phyloP scores from a whole-genome alignment of 2,888 invertebrate species.

The Alsophila aescularia region DNA sequence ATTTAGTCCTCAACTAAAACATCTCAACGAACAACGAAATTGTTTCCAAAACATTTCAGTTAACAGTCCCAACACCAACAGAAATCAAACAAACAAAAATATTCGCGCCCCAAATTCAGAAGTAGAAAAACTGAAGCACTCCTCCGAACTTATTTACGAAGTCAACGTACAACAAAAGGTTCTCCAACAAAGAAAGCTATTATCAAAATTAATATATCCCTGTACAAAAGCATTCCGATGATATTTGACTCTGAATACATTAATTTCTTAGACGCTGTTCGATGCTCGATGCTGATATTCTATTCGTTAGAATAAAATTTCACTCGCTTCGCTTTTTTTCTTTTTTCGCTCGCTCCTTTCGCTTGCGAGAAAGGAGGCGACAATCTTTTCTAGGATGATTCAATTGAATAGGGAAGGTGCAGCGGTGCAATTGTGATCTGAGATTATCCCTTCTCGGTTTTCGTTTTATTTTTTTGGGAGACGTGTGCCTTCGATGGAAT shows the following conservation, averaged over 20 bases:
- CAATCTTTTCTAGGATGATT: conserved; percentile 58
- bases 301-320: conserved; percentile 31
- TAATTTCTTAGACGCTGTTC: conserved; percentile 38
- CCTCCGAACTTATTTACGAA: conserved; percentile 33
- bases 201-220: conserved; percentile 43
- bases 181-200: conserved; percentile 40
- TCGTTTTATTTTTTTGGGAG: conserved; percentile 23
- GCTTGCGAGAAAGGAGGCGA: conserved; percentile 40
- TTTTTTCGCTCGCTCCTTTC: conserved; percentile 36
- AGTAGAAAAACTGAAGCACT: conserved; percentile 30
- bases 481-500: conserved; percentile 29
- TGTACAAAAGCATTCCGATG: conserved; percentile 39
- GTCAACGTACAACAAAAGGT: conserved; percentile 38
- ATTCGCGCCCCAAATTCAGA: conserved; percentile 26
- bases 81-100: conserved; percentile 30
- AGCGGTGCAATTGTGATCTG: conserved; percentile 41
- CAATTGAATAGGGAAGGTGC: conserved; percentile 51
- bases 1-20: background rate
- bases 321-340: conserved; percentile 27
- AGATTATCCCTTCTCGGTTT: conserved; percentile 36
- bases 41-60: conserved; percentile 20
- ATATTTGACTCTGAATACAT: conserved; percentile 43
- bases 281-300: conserved; percentile 18
- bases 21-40: background rate
- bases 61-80: conserved; percentile 20